Evolutionary conservation across 1,140 invertebrate species (phyloP), one percentile per base, ranked within the genome.

Genomic region (Araneus ventricosus): DNA sequence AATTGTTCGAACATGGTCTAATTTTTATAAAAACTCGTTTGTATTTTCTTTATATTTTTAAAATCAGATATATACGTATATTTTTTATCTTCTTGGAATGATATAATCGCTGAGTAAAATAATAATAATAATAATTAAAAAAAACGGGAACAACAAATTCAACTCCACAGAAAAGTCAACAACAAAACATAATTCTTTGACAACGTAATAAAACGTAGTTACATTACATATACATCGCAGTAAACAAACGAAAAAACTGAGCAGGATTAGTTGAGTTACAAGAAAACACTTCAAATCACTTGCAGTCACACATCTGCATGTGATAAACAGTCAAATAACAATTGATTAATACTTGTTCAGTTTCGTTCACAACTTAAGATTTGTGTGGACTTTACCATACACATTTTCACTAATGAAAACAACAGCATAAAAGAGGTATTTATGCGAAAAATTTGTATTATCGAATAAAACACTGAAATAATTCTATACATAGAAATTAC

Each of bases 181-280:
- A 93, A 93, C 91, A 93, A 84, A 90, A 93, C 91, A 93, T 93
- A 93, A 93, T 93, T 87, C 91, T 93, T 93, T 93, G 85, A 93
- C 91, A 93, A 93, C 91, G 67, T 93, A 93, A 93, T 87, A 93
- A 87, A 93, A 93, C 84, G 91, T 67, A 93, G 84, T 93, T 93
- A 88, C 86, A 93, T 93, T 93, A 93, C 84, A 93, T 61, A 80
- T 92, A 84, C 84, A 93, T 87, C 45, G 85, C 41, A 39, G 91
- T 67, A 80, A 87, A 93, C 39, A 79, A 93, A 93, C 59, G 41
- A 80, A 37, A 92, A 93, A 93, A 93, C 91, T 93, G 91, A 93
- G 91, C 91, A 93, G 84, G 41, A 93, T 87, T 79, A 93, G 70
- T 87, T 57, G 41, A 85, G 59, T 87, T 79, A 92, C 84, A 87